These are phyloP conservation scores for Polydrusus cervinus DNA, from an alignment of 2,888 invertebrate genomes.

Conservation along the genomic window DNA sequence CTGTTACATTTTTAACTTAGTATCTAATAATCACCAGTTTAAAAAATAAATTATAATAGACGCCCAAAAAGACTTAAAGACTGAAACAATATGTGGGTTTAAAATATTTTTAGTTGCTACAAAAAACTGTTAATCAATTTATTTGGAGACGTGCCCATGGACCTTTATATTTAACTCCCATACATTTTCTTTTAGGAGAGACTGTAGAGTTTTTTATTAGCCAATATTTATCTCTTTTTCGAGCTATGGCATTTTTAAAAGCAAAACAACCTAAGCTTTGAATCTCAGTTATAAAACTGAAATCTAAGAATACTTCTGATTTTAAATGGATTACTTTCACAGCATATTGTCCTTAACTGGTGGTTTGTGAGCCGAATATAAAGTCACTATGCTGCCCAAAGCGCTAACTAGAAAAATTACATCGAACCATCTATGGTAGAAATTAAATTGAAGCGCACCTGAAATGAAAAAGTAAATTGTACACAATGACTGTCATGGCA, in stretches of 20 bases:
- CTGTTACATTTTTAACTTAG: constrained; percentile 2
- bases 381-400: constrained; percentile 93
- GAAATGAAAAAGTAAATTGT: neutral
- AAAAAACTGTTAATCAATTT: no score
- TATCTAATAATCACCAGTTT: neutral
- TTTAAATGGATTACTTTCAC: constrained; percentile 4
- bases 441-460: constrained; percentile 97
- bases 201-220: no score
- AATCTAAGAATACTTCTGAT: neutral
- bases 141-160: no score
- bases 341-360: constrained; percentile 65
- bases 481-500: no score
- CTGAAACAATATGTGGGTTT: neutral
- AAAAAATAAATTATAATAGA: constrained; percentile 5
- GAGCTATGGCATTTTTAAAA: neutral
- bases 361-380: constrained; percentile 94
- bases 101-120: neutral
- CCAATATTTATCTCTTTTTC: neutral
- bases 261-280: neutral
- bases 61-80: neutral
- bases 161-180: no score
- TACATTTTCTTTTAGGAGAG: no score
- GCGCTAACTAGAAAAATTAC: constrained; percentile 99
- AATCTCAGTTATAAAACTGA: no score
- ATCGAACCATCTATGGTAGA: constrained; percentile 99